Evolutionary conservation across 2,113 vertebrate species (phyloP).

Genomic region (Pygoscelis antarcticus): DNA sequence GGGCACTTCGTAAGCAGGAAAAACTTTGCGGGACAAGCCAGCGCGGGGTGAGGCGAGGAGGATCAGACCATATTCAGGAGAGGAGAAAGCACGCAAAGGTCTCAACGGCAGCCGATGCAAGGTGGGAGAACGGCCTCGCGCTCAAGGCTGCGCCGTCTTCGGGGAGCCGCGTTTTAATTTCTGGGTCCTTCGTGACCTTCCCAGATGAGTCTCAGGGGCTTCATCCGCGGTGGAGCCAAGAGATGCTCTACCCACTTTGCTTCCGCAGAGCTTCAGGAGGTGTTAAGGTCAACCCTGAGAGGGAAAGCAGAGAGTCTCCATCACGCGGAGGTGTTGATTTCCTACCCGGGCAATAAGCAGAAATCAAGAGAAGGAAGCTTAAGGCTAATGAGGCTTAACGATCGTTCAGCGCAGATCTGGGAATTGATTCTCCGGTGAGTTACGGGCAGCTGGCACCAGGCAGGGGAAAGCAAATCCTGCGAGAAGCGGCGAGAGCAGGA

Average conservation of each 20-base stretch:
- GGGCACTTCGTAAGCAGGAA: not conserved
- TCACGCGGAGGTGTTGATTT: not conserved
- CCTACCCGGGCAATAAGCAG: not conserved
- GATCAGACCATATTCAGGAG: not conserved
- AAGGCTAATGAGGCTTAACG: not conserved
- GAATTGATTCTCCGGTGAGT: not conserved
- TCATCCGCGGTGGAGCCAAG: not conserved
- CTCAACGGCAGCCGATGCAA: accelerated
- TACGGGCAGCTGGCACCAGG: no score
- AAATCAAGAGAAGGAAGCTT: not conserved
- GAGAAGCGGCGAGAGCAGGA: no score
- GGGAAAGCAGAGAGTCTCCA: not conserved
- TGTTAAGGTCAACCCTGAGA: not conserved
- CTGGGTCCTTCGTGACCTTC: not conserved
- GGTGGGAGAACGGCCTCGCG: not conserved
- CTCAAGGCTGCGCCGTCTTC: not conserved
- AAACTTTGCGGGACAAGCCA: not conserved
- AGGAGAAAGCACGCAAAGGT: not conserved
- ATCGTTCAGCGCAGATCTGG: not conserved
- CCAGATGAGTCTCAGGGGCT: not conserved
- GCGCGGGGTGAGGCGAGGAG: not conserved
- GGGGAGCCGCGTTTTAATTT: not conserved
- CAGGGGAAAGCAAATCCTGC: not conserved
- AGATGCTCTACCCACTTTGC: not conserved
- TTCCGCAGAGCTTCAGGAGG: not conserved